Evolutionary conservation across 2,797 vertebrate genomes (phyloP).

Genomic region (Cynopterus sphinx): DNA sequence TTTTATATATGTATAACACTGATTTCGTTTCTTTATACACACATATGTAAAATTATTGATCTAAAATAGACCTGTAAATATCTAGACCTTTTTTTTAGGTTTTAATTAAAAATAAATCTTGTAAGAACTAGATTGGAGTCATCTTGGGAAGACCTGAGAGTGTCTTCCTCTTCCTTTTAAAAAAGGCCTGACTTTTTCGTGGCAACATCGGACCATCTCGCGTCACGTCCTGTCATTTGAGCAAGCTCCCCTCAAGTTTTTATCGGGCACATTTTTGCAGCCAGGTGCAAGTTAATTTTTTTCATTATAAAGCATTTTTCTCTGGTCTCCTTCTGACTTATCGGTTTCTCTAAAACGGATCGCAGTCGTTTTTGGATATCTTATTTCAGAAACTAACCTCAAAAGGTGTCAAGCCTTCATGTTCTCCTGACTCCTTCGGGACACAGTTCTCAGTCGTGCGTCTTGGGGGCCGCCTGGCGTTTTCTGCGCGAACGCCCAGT

Average conservation of each 20-base stretch:
- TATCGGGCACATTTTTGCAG: slow-evolving; percentile 58
- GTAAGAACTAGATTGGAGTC: slow-evolving; percentile 35
- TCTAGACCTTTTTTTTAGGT: not conserved
- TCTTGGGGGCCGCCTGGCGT: not conserved
- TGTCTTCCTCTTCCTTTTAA: slow-evolving; percentile 6
- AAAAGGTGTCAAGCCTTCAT: not conserved
- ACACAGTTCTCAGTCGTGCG: not conserved
- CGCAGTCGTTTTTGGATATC: slow-evolving; percentile 23
- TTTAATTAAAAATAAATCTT: slow-evolving; percentile 55
- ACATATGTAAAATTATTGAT: not conserved
- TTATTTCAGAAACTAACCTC: slow-evolving; percentile 47
- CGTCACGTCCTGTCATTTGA: not conserved
- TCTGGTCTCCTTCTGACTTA: slow-evolving; percentile 54
- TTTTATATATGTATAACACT: not conserved
- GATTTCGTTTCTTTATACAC: not conserved
- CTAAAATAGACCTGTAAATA: not conserved
- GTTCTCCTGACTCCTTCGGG: not conserved
- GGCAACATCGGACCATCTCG: not conserved
- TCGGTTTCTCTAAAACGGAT: slow-evolving; percentile 29
- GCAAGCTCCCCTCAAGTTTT: not conserved
- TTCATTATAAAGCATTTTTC: slow-evolving; percentile 62
- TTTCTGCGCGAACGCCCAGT: too few relatives aligned
- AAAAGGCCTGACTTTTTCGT: slow-evolving; percentile 50
- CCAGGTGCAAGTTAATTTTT: slow-evolving; percentile 64
- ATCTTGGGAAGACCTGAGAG: not conserved